These are phyloP conservation scores for Abrostola triplasia DNA, from an alignment of 2,888 invertebrate genomes.

Conservation along the genomic window DNA sequence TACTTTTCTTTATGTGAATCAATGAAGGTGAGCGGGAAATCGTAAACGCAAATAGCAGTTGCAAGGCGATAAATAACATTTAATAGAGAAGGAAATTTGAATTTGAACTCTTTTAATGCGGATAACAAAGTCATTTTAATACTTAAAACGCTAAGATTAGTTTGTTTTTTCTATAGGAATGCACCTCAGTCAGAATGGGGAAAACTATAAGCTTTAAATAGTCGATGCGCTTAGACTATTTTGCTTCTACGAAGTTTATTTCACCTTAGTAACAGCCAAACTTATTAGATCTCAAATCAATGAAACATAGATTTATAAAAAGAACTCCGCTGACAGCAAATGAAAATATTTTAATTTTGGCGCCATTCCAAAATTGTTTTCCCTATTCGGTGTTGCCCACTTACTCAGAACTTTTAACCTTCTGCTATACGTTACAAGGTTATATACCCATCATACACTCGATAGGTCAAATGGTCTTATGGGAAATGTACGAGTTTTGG, in stretches of 20 bases:
- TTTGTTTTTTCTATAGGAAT: too few species aligned
- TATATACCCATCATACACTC: conserved; percentile 6
- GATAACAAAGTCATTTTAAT: too few species aligned
- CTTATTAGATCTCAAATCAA: conserved; percentile 10
- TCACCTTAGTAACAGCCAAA: conserved; percentile 14
- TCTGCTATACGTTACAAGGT: conserved; percentile 38
- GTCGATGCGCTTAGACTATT: too few species aligned
- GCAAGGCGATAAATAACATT: neutral
- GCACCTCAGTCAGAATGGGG: too few species aligned
- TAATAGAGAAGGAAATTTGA: too few species aligned
- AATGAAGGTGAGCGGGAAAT: conserved; percentile 4
- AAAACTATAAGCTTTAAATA: too few species aligned
- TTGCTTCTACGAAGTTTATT: neutral
- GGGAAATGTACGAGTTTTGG: neutral
- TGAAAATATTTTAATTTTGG: conserved; percentile 40
- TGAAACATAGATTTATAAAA: conserved; percentile 43
- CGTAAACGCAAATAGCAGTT: neutral
- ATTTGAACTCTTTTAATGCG: too few species aligned
- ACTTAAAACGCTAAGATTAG: too few species aligned
- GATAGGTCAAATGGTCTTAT: conserved; percentile 20
- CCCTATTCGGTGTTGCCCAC: conserved; percentile 43
- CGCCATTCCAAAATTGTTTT: conserved; percentile 38
- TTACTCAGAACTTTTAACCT: conserved; percentile 39
- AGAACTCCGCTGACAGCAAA: conserved; percentile 17
- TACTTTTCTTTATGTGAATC: conserved; percentile 12